Conservation (phyloP, 2,113 vertebrate genomes). For the Capricornis sumatraensis region DNA sequence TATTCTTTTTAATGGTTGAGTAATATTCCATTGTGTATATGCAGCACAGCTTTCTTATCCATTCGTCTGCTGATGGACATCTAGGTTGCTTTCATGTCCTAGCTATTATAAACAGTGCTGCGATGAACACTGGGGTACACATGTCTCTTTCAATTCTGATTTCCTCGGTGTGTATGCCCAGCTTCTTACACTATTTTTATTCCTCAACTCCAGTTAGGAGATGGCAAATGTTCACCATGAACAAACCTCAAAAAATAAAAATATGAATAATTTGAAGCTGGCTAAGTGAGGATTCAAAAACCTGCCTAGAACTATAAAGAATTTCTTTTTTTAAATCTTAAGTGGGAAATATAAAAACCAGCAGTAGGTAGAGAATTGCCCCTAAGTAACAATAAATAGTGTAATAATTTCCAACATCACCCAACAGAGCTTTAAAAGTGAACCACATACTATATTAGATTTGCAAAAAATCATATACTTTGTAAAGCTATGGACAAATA, state of each 20-base stretch:
- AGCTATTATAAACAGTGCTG: too few species aligned
- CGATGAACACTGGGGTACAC: too few species aligned
- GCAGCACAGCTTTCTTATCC: too few species aligned
- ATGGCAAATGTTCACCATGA: not conserved
- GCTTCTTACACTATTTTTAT: not conserved
- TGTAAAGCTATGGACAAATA: not conserved
- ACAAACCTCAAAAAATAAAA: not conserved
- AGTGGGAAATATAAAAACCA: not conserved
- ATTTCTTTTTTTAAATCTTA: not conserved
- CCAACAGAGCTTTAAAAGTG: not conserved
- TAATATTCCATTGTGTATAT: too few species aligned
- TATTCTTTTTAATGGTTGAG: too few species aligned
- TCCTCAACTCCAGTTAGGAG: not conserved
- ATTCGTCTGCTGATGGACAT: too few species aligned
- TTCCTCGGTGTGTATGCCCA: too few species aligned
- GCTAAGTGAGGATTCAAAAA: not conserved
- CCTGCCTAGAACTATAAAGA: not conserved
- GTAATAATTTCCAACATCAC: not conserved
- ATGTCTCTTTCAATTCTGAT: too few species aligned
- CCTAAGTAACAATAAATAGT: not conserved
- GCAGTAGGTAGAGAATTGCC: not conserved
- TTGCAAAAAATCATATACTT: not conserved
- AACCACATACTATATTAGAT: not conserved
- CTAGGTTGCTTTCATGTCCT: too few species aligned
- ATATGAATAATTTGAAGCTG: not conserved